Evolutionary conservation across 1,140 invertebrate genomes (phyloP), one percentile per base, ranked within the genome.

Genomic region (Drosophila biarmipes): DNA sequence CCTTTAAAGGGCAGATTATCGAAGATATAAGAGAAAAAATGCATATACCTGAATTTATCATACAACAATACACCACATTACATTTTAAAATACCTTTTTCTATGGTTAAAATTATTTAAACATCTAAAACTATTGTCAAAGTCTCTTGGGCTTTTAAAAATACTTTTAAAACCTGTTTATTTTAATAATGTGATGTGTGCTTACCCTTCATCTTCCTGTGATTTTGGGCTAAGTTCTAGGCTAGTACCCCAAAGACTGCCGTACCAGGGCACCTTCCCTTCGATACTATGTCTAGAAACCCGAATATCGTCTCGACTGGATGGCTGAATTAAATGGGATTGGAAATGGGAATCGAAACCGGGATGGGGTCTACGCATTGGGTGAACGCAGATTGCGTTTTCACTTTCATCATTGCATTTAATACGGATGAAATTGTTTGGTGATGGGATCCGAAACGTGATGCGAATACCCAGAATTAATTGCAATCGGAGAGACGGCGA

Each of bases 401-500:
- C 79, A 82, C 79, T 82, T 82, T 84, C 79, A 72, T 78, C 79
- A 87, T 74, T 73, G 80, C 79, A 82, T 87, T 74, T 90, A 87
- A 87, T 87, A 87, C 84, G 84, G 84, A 90, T 89, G 85, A 87
- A 87, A 90, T 87, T 80, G 84, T 87, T 90, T 85, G 80, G 86
- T 85, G 84, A 87, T 87, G 80, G 84, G 68, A 85, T 90, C 76
- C 56, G 55, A 66, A 58, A 87, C 84, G 84, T 87, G 84, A 87
- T 90, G 71, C 55, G 84, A 89, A 87, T 87, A 89, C 78, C 67
- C 56, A 62, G 78, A 81, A 86, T 86, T 85, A 86, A 85, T 85
- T 85, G 81, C 82, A 74, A 80, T 68, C 79, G 73, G 56, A 54
- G 69, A 49, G 48, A 21, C 29, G 31, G 48, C 59, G 73, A 34